Percentiles rank a stretch among this genome's conserved stretches.
Conservation (phyloP, 2,888 invertebrate genomes). For the Dryocosmus kuriphilus region DNA sequence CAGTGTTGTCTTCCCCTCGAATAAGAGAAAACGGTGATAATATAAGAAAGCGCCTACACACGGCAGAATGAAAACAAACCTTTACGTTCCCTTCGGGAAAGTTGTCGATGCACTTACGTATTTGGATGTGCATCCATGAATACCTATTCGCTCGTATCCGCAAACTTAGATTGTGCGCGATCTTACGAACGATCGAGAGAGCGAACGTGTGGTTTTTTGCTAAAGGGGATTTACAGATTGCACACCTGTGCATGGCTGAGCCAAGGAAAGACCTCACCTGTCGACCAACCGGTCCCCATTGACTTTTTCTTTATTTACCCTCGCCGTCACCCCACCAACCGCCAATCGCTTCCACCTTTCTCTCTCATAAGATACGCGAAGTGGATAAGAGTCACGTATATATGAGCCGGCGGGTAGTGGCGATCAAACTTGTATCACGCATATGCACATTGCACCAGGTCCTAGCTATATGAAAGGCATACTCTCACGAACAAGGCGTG, state of each 20-base stretch:
- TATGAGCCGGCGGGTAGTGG: conserved; percentile 14
- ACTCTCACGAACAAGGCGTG: conserved; percentile 23
- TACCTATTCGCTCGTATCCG: conserved; percentile 19
- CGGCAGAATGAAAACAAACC: conserved; percentile 11
- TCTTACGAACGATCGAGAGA: conserved; percentile 56
- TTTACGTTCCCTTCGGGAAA: conserved; percentile 38
- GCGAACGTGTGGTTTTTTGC: conserved; percentile 67
- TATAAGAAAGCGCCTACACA: conserved; percentile 11
- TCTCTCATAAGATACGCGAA: conserved; percentile 59
- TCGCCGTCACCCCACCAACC: conserved; percentile 53
- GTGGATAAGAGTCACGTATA: conserved; percentile 56
- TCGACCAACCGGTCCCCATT: conserved; percentile 76
- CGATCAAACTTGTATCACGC: conserved; percentile 36
- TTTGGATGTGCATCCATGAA: conserved; percentile 32
- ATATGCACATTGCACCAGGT: too few species aligned
- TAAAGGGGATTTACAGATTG: conserved; percentile 74
- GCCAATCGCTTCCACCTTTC: conserved; percentile 55
- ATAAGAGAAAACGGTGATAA: conserved; percentile 24
- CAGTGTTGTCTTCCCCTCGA: too few species aligned
- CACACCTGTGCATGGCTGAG: conserved; percentile 73
- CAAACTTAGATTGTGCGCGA: conserved; percentile 45
- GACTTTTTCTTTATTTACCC: conserved; percentile 74
- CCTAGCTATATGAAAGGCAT: neutral
- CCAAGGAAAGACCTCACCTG: conserved; percentile 76
- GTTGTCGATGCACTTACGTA: conserved; percentile 37